A percentile compares a stretch with the other conserved stretches of the same genome.
phyloP scores from a whole-genome alignment of 1,140 invertebrate species.

The Muscidifurax raptorellus region DNA sequence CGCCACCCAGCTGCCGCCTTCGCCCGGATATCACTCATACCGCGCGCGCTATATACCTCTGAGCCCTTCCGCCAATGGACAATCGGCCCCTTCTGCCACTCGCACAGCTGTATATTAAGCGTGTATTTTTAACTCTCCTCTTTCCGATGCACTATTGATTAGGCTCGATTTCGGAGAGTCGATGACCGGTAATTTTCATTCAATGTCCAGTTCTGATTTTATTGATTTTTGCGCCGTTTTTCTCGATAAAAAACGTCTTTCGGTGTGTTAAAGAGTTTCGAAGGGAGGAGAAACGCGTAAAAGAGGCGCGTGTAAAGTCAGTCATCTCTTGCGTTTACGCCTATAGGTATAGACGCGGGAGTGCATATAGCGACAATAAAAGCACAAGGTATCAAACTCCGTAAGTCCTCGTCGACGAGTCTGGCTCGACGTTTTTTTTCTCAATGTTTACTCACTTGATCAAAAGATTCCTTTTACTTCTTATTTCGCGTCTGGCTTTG shows the following conservation, averaged over 20 bases:
- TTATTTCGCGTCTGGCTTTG: conserved; percentile 32
- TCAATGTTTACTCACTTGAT: conserved; percentile 48
- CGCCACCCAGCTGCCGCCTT: conserved; percentile 70
- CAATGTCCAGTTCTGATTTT: background rate
- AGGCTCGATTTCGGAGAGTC: background rate
- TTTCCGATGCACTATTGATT: conserved; percentile 28
- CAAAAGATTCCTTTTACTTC: conserved; percentile 47
- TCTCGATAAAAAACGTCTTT: background rate
- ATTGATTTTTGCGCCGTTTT: background rate
- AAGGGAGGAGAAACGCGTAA: background rate
- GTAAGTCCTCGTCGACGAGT: background rate
- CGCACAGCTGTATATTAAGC: conserved; percentile 19
- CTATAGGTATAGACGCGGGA: background rate
- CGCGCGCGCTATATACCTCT: background rate
- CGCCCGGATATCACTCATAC: conserved; percentile 64
- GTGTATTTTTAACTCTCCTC: conserved; percentile 30
- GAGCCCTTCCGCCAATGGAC: conserved; percentile 50
- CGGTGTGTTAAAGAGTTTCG: background rate
- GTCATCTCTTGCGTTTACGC: no score
- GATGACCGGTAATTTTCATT: background rate
- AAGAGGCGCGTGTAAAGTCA: background rate
- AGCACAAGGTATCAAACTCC: conserved; percentile 21
- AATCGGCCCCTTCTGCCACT: conserved; percentile 8
- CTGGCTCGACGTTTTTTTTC: conserved; percentile 2
- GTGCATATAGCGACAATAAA: background rate